These are phyloP conservation scores for Sphaeridia pumilis DNA, from an alignment of 2,888 invertebrate genomes.

Conservation along the genomic window DNA sequence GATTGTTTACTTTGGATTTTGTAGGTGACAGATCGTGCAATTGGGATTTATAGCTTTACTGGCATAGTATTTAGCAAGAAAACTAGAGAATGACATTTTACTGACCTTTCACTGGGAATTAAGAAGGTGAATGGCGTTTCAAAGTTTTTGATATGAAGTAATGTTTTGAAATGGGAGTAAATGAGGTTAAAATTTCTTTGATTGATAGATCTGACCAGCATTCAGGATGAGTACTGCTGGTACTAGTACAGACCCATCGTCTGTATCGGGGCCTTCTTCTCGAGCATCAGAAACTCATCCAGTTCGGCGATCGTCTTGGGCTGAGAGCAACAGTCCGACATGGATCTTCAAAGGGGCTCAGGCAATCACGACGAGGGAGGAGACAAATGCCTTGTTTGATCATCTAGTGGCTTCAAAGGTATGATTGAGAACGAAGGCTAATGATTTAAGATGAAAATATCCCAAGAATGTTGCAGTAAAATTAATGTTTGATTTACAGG, in stretches of 20 bases:
- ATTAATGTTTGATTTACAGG: slow-evolving; percentile 21
- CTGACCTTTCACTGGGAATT: no score
- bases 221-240: neutral
- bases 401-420: slow-evolving; percentile 46
- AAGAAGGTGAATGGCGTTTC: no score
- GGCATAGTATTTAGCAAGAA: no score
- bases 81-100: no score
- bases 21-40: no score
- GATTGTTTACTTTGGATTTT: no score
- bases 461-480: neutral
- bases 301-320: slow-evolving; percentile 43
- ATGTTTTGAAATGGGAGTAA: no score
- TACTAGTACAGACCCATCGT: no score
- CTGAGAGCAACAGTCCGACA: slow-evolving; percentile 47
- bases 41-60: no score
- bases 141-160: no score
- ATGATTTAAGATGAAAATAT: neutral
- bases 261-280: neutral
- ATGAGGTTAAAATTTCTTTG: neutral
- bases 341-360: slow-evolving; percentile 51
- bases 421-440: slow-evolving; percentile 7
- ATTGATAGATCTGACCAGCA: neutral
- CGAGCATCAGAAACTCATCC: slow-evolving; percentile 23
- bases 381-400: slow-evolving; percentile 46
- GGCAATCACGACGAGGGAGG: slow-evolving; percentile 45